Evolutionary conservation across 1,140 invertebrate genomes (phyloP), one percentile per base, ranked within the genome.

Genomic region (Venturia canescens): DNA sequence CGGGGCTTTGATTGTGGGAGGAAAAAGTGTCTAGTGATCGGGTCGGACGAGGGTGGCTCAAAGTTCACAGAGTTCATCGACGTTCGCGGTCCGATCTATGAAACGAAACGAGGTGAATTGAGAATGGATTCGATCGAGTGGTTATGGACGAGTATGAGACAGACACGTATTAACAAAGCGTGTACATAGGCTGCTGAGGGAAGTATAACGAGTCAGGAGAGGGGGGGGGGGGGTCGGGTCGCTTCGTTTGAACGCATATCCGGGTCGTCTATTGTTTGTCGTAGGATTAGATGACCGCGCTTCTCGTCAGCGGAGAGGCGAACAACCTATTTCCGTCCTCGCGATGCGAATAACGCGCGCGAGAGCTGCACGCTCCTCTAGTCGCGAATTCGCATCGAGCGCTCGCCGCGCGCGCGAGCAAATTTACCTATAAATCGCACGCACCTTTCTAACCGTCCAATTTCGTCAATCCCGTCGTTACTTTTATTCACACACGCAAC

Each of bases 261-360:
- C 77, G 80, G 86, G 82, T 87, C 84, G 72, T 82, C 81, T 83
- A 84, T 87, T 86, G 85, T 87, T 87, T 74, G 79, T 75, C 82
- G 82, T 44, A 74, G 84, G 80, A 84, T 86, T 83, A 86, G 82
- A 80, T 81, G 82, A 69, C 69, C 79, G 71, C 72, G 79, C 78
- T 77, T 77, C 66, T 69, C 66, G 26, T 18, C 67, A 53, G 50
- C 72, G 4, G 57, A 76, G 50, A 70, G 72, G 76, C 80, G 77
- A 86, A 83, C 81, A 84, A 67, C 82, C 80, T 85, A 86, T 86
- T 87, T 86, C 84, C 84, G 85, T 83, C 83, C 78, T 6, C 53
- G 53, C 72, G 72, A 76, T 76, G 75, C 57, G 75, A 77, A 77
- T 66, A 77, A 77, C 60, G 60, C 75, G 57, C 60, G 60, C 75